These are phyloP conservation scores for Cercopithecus hamlyni DNA, from an alignment of 2,797 vertebrate species.

Conservation along the genomic window DNA sequence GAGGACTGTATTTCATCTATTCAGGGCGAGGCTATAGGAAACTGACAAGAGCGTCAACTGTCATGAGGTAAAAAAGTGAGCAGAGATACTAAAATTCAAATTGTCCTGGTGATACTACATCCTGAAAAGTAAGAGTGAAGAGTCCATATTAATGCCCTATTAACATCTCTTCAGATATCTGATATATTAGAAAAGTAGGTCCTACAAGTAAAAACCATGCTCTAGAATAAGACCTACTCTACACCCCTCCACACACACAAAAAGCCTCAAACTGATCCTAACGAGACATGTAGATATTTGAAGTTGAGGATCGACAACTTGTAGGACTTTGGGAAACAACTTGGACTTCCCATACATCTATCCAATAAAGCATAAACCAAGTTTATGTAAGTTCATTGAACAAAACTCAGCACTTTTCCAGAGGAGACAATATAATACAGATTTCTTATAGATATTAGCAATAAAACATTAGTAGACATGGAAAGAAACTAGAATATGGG, in stretches of 20 bases:
- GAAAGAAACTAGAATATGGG: neutral
- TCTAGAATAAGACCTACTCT: neutral
- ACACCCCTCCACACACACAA: fast-evolving
- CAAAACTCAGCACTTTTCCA: neutral
- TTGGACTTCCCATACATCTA: neutral
- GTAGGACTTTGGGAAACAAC: neutral
- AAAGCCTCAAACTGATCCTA: neutral
- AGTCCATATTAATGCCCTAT: neutral
- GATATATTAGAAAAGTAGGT: neutral
- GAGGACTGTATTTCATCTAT: neutral
- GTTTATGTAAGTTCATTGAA: neutral
- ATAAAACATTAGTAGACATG: neutral
- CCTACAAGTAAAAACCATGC: neutral
- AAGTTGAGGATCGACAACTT: neutral
- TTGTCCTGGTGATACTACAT: neutral
- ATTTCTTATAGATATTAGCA: neutral
- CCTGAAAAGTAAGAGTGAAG: neutral
- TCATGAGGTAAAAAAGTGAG: neutral
- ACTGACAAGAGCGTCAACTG: neutral
- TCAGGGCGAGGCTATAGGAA: neutral
- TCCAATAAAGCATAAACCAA: neutral
- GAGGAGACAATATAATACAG: neutral
- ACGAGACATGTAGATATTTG: neutral
- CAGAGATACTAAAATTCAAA: neutral
- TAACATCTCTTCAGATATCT: neutral